Evolutionary conservation across 2,888 invertebrate genomes (phyloP).

Genomic region (Clivina fossor): DNA sequence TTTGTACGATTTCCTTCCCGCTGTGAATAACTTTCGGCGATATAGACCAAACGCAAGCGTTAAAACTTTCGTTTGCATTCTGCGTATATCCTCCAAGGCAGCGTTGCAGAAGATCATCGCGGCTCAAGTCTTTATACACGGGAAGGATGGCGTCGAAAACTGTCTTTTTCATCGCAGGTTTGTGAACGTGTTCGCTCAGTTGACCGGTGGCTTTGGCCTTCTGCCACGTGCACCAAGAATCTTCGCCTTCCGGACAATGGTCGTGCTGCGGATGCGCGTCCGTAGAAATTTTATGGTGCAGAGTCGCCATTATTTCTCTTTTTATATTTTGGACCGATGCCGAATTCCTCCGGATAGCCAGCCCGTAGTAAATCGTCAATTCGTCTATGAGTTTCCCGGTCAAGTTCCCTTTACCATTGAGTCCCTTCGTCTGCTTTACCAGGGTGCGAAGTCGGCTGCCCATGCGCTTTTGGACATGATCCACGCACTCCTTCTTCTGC

Average conservation of each 20-base stretch:
- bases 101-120: constrained; percentile 30
- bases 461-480: constrained; percentile 27
- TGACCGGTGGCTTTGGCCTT: constrained; percentile 31
- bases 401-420: constrained; percentile 14
- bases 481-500: constrained; percentile 32
- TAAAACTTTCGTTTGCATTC: constrained; percentile 28
- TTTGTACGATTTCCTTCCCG: constrained; percentile 17
- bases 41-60: constrained; percentile 34
- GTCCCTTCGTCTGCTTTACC: constrained; percentile 21
- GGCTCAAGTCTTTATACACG: constrained; percentile 15
- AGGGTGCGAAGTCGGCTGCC: constrained; percentile 21
- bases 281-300: constrained; percentile 36
- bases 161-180: constrained; percentile 7
- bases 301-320: constrained; percentile 37
- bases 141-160: constrained; percentile 12
- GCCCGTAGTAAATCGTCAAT: constrained; percentile 20
- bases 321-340: constrained; percentile 37
- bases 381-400: constrained; percentile 19
- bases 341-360: constrained; percentile 29
- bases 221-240: constrained; percentile 37
- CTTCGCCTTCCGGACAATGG: constrained; percentile 36
- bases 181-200: not conserved
- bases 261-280: constrained; percentile 33
- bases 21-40: constrained; percentile 5
- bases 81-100: constrained; percentile 34